phyloP scores from a whole-genome alignment of 2,113 vertebrate species.

The Apteryx owenii region DNA sequence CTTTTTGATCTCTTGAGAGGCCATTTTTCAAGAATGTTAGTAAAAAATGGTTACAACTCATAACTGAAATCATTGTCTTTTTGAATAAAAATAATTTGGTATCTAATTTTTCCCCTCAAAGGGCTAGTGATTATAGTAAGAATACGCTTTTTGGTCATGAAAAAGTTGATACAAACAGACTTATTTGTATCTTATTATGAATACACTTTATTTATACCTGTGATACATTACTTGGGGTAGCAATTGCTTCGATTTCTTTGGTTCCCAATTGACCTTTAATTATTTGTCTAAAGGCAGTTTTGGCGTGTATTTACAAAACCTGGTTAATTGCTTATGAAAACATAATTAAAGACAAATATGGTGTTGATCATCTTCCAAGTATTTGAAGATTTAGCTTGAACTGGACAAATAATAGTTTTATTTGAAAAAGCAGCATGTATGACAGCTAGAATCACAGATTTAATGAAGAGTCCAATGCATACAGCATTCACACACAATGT shows the following conservation, averaged over 20 bases:
- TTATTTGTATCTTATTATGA: not conserved
- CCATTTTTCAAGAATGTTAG: not conserved
- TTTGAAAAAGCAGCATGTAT: not conserved
- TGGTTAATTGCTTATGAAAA: not conserved
- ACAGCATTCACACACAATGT: not conserved
- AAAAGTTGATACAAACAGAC: not conserved
- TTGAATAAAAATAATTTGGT: not conserved
- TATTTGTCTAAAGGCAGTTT: not conserved
- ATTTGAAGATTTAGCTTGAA: not conserved
- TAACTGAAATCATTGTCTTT: not conserved
- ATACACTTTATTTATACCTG: not conserved
- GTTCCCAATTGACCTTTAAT: not conserved
- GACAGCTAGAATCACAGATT: not conserved
- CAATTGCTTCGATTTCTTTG: not conserved
- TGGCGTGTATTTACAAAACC: not conserved
- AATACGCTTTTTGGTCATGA: not conserved
- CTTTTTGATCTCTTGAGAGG: fast-evolving
- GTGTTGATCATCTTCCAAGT: not conserved
- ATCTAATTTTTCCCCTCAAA: not conserved
- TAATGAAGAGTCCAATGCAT: not conserved
- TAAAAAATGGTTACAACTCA: not conserved
- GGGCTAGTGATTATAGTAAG: fast-evolving
- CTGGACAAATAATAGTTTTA: not conserved
- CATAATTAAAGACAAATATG: not conserved
- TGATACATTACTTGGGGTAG: not conserved